Conservation (phyloP, 2,888 invertebrate species). For the Mermis nigrescens region DNA sequence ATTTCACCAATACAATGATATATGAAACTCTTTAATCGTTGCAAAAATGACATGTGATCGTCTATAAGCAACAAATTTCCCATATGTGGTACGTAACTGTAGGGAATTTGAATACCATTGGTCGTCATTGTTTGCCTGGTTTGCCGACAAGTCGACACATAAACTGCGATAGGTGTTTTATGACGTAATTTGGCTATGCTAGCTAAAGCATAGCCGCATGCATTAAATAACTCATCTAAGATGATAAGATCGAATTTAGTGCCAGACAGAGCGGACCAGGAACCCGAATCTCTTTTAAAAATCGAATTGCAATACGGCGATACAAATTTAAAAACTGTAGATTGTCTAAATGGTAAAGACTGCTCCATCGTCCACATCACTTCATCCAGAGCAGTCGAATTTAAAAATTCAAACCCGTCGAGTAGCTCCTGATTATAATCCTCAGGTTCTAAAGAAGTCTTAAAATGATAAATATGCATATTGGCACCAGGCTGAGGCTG, state of each 20-base stretch:
- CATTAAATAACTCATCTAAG: neutral
- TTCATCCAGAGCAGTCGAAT: neutral
- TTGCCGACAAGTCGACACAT: neutral
- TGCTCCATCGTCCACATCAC: neutral
- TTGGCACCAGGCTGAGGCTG: neutral
- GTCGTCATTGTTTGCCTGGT: neutral
- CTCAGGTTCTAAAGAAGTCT: neutral
- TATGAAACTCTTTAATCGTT: neutral
- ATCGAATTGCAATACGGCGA: neutral
- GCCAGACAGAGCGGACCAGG: neutral
- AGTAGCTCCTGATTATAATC: neutral
- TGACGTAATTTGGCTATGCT: neutral
- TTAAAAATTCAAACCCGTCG: neutral
- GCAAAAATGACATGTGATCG: neutral
- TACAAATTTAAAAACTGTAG: neutral
- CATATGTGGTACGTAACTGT: neutral
- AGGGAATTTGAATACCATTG: neutral
- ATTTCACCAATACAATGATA: neutral
- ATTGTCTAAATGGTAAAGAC: neutral
- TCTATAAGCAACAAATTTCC: neutral
- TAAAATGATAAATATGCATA: neutral
- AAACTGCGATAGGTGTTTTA: neutral
- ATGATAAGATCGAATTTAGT: neutral
- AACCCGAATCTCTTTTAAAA: no score
- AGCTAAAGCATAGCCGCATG: neutral